Percentiles rank a stretch among this genome's conserved stretches.
These are phyloP conservation scores for Drosophila sp. DNA, from an alignment of 1,140 invertebrate genomes.

Conservation along the genomic window DNA sequence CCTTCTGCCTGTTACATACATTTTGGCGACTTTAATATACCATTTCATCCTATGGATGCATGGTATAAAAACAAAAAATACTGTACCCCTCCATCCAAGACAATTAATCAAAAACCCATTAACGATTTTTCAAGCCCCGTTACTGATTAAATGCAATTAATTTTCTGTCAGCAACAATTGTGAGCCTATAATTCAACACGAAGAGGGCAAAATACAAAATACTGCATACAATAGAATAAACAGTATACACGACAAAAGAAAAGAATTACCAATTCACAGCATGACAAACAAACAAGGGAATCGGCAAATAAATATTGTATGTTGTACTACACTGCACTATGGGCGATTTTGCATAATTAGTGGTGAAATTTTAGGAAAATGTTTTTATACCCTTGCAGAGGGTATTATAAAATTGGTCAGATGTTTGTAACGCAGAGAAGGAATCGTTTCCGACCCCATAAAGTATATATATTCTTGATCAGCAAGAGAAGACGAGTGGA, in stretches of 20 bases:
- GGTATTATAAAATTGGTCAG: too few relatives aligned
- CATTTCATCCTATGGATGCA: too few relatives aligned
- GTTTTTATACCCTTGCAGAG: too few relatives aligned
- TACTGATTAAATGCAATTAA: slow-evolving; percentile 70
- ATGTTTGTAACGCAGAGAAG: too few relatives aligned
- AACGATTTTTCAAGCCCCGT: slow-evolving; percentile 43
- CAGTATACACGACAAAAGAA: neutral
- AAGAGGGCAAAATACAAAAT: slow-evolving; percentile 23
- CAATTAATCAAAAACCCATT: slow-evolving; percentile 64
- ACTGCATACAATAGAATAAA: slow-evolving; percentile 43
- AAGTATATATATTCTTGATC: too few relatives aligned
- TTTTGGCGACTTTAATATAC: too few relatives aligned
- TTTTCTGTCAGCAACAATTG: slow-evolving; percentile 70
- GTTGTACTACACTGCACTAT: neutral
- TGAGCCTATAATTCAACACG: slow-evolving; percentile 46
- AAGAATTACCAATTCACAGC: neutral
- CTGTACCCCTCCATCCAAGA: slow-evolving; percentile 31
- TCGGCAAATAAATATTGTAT: slow-evolving; percentile 50
- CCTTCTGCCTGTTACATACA: too few relatives aligned
- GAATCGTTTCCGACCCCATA: too few relatives aligned
- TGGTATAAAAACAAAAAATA: neutral
- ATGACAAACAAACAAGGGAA: slow-evolving; percentile 34
- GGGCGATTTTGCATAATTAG: too few relatives aligned
- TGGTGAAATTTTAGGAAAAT: too few relatives aligned
- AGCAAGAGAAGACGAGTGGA: too few relatives aligned